Evolutionary conservation across 92 coral and sea anemone species (phyloP), one percentile per base, ranked within the genome.

Genomic region (Palythoa grandis): DNA sequence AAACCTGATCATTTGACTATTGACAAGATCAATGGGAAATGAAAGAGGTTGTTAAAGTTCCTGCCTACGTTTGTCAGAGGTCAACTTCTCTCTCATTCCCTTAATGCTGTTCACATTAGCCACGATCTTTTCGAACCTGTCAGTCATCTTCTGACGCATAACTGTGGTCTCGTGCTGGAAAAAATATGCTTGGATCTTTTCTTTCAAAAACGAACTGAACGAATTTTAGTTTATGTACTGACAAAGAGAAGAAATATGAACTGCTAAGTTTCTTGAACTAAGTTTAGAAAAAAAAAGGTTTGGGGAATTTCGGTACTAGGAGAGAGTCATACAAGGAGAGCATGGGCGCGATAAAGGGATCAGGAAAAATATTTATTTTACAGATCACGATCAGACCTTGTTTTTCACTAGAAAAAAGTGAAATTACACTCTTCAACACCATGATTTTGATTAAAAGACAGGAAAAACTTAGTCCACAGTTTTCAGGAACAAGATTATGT

Each of bases 231-330:
- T 61, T 61, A 61, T 4, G 68, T 61, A 61, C 68, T 61, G 68
- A 61, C 68, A 61, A 61, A 61, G 17, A 3, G 68, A 61, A 61
- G 68, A 61, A 61, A 61, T 61, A 61, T 19, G 24, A 61, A 61
- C 68, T 61, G 68, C 68, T 60, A 60, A 61, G 24, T 61, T 61
- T 61, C 29, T 61, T 61, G 68, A 61, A 61, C 17, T 61, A 61
- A 61, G 24, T 16, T 61, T 61, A 61, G 24, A 61, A 61, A 16
- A 7, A 61, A 61, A 61, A 16, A 1, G 68, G 22, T 16, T 16
- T 61, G 68, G 24, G 63, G 16, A 57, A 57, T 57, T 57, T 57
- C 63, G 63, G 63, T 57, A 11, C 63, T 57, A 57, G 63, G 16
- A 54, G 47, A 57, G 63, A 57, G 63, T 57, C 19, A 13, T 57